These are phyloP conservation scores for Phaonia tiefii DNA, from an alignment of 2,888 invertebrate species.

Conservation along the genomic window DNA sequence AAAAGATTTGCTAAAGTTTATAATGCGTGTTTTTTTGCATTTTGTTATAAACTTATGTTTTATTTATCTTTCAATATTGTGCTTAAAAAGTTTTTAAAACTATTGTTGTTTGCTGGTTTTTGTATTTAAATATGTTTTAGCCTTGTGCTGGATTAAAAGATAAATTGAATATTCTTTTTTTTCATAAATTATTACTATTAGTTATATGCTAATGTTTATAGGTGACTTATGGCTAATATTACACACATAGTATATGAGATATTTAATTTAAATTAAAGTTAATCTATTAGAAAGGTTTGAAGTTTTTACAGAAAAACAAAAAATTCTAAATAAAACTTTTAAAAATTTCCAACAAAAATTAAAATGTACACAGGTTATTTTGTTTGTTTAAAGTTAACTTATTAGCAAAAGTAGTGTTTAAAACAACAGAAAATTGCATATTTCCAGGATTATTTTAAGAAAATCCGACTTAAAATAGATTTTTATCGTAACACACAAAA, in stretches of 20 bases:
- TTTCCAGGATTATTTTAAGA: slow-evolving; percentile 44
- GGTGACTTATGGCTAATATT: slow-evolving; percentile 21
- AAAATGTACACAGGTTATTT: neutral
- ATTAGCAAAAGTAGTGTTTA: neutral
- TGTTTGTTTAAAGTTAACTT: neutral
- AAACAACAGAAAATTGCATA: slow-evolving; percentile 57
- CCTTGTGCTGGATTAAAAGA: slow-evolving; percentile 52
- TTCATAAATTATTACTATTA: neutral
- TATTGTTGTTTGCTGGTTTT: slow-evolving; percentile 31
- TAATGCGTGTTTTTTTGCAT: neutral
- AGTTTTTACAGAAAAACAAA: no score
- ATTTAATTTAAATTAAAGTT: no score
- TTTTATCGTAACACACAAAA: no score
- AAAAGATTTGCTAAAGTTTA: slow-evolving; percentile 55
- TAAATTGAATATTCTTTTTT: neutral
- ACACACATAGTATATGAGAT: no score
- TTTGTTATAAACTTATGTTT: neutral
- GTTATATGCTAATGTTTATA: neutral
- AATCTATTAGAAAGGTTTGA: no score
- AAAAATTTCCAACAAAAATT: neutral
- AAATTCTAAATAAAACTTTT: no score
- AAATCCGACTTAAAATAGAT: no score
- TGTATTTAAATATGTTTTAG: slow-evolving; percentile 39
- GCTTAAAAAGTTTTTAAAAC: slow-evolving; percentile 62
- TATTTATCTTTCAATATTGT: slow-evolving; percentile 49